Percentiles rank a stretch among this genome's conserved stretches.
Evolutionary conservation across 1,140 invertebrate genomes (phyloP).

Genomic region (Colletes gigas): DNA sequence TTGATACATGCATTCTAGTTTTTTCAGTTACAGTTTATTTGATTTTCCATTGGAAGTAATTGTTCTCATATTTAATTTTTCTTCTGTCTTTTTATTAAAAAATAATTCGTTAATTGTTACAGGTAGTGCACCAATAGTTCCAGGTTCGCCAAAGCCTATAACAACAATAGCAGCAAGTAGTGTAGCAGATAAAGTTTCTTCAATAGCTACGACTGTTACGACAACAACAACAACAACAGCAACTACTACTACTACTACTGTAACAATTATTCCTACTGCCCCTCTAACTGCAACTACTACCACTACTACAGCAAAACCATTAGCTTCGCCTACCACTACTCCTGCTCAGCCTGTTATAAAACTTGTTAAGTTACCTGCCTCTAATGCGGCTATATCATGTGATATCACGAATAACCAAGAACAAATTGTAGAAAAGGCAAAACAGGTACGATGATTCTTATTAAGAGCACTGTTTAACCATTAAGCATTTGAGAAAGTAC

Average conservation of each 20-base stretch:
- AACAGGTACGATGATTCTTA: constrained; percentile 83
- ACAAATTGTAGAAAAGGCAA: constrained; percentile 93
- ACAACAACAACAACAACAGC: constrained; percentile 58
- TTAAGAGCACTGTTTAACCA: neutral
- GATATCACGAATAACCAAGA: constrained; percentile 83
- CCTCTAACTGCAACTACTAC: constrained; percentile 58
- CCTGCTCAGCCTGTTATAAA: constrained; percentile 82
- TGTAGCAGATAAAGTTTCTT: constrained; percentile 48
- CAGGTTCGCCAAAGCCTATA: constrained; percentile 73
- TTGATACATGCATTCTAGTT: constrained; percentile 60
- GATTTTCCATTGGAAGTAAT: constrained; percentile 28
- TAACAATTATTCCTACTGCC: constrained; percentile 62
- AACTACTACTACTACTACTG: constrained; percentile 46
- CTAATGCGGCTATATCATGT: constrained; percentile 70
- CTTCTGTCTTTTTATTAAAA: constrained; percentile 32
- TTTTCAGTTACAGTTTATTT: neutral
- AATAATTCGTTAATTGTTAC: constrained; percentile 50
- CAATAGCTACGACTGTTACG: constrained; percentile 36
- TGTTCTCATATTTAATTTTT: constrained; percentile 27
- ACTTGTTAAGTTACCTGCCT: constrained; percentile 75
- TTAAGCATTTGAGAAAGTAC: neutral
- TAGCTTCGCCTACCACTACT: constrained; percentile 44
- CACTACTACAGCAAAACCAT: constrained; percentile 49
- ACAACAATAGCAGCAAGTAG: constrained; percentile 54
- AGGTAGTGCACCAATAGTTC: constrained; percentile 83